These are phyloP conservation scores for Cardiocondyla obscurior DNA, from an alignment of 1,140 invertebrate genomes.

Conservation along the genomic window DNA sequence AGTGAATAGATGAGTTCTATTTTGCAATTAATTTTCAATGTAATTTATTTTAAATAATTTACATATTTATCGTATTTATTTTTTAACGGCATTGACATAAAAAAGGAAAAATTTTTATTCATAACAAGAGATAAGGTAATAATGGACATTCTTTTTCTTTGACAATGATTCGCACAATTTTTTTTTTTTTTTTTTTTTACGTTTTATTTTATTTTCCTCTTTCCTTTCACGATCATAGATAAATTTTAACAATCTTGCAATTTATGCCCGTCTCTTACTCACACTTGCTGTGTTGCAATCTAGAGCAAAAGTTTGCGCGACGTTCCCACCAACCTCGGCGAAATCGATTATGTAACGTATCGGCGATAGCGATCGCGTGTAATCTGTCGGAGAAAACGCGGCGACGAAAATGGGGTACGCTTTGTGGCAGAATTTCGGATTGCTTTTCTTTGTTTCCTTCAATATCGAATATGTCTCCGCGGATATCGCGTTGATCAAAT, in stretches of 20 bases:
- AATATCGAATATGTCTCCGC: neutral
- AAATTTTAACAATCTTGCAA: neutral
- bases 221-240: neutral
- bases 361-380: conserved; percentile 30
- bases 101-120: no score
- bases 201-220: neutral
- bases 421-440: conserved; percentile 1
- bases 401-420: conserved; percentile 1
- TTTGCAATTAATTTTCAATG: no score
- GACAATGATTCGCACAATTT: neutral
- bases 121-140: no score
- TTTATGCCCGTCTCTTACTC: neutral
- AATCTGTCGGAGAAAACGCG: conserved; percentile 27
- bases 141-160: no score
- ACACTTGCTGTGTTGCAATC: conserved; percentile 65
- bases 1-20: neutral
- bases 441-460: conserved; percentile 34
- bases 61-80: neutral
- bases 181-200: neutral
- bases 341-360: conserved; percentile 59
- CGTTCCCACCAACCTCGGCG: conserved; percentile 44
- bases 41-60: no score
- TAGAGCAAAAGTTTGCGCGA: conserved; percentile 63
- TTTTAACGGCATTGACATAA: no score
- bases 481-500: neutral